Evolutionary conservation across 2,797 vertebrate species (phyloP), one percentile per base, ranked within the genome.

Genomic region (Notoglanidium macrostoma): DNA sequence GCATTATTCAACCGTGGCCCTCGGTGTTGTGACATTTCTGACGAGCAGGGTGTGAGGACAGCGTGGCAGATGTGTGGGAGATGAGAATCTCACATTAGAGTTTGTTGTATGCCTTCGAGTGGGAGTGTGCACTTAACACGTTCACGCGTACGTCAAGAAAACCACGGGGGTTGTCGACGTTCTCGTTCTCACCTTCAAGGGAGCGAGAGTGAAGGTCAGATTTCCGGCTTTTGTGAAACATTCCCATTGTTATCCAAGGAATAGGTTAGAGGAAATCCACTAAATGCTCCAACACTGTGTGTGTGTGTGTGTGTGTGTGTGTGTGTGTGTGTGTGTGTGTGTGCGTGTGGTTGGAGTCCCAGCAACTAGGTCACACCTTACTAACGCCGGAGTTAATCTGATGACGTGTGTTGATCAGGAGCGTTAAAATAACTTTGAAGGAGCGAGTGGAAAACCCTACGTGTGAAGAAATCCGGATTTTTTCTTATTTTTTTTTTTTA

Each of bases 31-130:
- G 55, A 73, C 74, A 73, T 70, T 88, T 81, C 55, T 79, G 76
- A 40, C 72, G 32, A 88, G n/a, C 26, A 32, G 68, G 32, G 80
- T 84, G 80, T 57, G 21, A 67, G 81, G 61, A 84, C 29, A 65
- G 77, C 46, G 55, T 74, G 72, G 72, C 67, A 81, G 77, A 88
- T 85, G 87, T 74, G 87, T 85, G 67, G 83, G 68, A 88, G 77
- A 81, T 68, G 32, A 81, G 32, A 65, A 81, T 85, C 87, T 12
- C 83, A 88, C 83, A 81, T 73, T 65, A 65, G 17, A 59, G 77
- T 81, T 79, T 73, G 77, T 10, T 81, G 61, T 85, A 73, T 82
- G 86, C 26, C 44, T 87, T 78, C 23, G 49, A 84, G 81, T 87
- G 32, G 86, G 82, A 83, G 80, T 63, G 49, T 78, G 72, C 84